These are phyloP conservation scores for Podargus strigoides DNA, from an alignment of 2,797 vertebrate species.

Conservation along the genomic window DNA sequence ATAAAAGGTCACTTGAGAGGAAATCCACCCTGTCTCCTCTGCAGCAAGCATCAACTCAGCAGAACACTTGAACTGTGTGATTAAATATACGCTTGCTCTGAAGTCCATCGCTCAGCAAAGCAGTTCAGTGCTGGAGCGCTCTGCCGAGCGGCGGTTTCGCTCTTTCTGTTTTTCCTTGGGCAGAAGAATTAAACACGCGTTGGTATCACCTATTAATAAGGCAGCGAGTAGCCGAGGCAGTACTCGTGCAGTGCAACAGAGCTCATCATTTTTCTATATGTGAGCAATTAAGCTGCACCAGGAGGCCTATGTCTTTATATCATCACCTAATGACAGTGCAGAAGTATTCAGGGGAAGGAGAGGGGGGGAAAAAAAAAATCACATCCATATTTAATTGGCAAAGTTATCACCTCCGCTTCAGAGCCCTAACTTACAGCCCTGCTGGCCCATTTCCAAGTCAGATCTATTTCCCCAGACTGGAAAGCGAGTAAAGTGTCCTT, in stretches of 20 bases:
- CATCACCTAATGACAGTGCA: constrained; percentile 59
- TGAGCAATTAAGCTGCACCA: constrained; percentile 69
- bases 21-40: neutral
- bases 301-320: constrained; percentile 65
- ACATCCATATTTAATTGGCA: constrained; percentile 57
- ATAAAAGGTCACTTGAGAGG: neutral
- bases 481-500: constrained; percentile 30
- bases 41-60: neutral
- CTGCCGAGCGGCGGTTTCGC: neutral
- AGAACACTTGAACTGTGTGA: neutral
- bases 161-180: constrained; percentile 38
- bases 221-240: constrained; percentile 57
- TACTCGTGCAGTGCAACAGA: neutral
- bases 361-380: neutral
- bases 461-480: constrained; percentile 29
- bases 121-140: neutral
- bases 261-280: constrained; percentile 64
- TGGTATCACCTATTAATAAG: constrained; percentile 45
- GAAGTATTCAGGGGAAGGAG: neutral
- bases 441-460: constrained; percentile 46
- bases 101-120: neutral
- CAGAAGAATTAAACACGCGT: constrained; percentile 23
- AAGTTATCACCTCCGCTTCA: constrained; percentile 65
- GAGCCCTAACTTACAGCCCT: constrained; percentile 8
- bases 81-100: neutral